Conservation (phyloP, 64 coral and sea anemone genomes). For the Acropora yongei region DNA sequence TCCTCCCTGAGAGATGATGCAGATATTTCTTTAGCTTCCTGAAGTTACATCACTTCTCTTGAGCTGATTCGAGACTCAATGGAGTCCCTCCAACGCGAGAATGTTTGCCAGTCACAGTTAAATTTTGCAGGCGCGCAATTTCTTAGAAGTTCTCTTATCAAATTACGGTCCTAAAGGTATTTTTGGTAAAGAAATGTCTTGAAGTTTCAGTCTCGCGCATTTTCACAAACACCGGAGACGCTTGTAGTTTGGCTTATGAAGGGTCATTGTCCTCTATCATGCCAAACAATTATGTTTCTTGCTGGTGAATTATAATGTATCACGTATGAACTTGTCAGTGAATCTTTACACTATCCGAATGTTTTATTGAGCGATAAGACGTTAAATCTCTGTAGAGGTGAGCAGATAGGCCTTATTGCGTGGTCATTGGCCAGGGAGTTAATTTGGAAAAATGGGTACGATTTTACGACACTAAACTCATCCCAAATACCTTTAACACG, state of each 20-base stretch:
- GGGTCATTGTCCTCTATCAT: neutral
- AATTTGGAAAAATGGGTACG: neutral
- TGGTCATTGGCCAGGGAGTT: neutral
- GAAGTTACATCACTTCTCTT: neutral
- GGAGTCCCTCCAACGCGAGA: no score
- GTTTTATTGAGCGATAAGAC: neutral
- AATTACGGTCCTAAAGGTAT: no score
- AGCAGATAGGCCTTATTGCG: neutral
- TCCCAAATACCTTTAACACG: no score
- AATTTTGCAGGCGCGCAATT: no score
- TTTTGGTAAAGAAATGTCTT: no score
- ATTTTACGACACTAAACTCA: no score
- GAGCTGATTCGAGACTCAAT: neutral
- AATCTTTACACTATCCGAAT: neutral
- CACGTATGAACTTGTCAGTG: neutral
- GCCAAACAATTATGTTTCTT: neutral
- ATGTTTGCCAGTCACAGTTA: no score
- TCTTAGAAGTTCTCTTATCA: no score
- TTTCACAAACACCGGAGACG: no score
- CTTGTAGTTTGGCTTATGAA: no score
- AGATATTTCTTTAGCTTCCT: neutral
- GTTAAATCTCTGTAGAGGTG: neutral
- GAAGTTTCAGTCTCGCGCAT: no score
- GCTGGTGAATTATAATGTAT: neutral
- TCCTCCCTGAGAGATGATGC: slow-evolving; percentile 4